phyloP scores from a whole-genome alignment of 2,888 invertebrate genomes.

The Pachydiplax longipennis region DNA sequence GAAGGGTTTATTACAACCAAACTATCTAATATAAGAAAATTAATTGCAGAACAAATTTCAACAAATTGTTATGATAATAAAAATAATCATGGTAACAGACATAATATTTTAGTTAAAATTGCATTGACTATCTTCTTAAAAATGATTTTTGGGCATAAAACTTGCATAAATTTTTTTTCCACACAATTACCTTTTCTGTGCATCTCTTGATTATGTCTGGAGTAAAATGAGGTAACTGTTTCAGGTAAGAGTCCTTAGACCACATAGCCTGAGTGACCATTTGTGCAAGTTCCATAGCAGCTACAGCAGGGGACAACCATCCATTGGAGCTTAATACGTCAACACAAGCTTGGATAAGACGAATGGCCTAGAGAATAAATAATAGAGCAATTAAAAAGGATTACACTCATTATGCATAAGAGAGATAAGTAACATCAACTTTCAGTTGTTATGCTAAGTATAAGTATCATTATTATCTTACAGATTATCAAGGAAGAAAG shows the following conservation, averaged over 20 bases:
- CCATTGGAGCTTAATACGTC: conserved; percentile 94
- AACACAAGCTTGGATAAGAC: conserved; percentile 92
- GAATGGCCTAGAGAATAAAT: conserved; percentile 68
- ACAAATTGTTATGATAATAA: too few relatives aligned
- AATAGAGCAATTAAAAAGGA: background rate
- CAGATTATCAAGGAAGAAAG: background rate
- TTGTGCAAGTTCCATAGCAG: conserved; percentile 99
- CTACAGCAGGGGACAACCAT: conserved; percentile 97
- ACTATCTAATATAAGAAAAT: too few relatives aligned
- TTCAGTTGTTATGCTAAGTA: background rate
- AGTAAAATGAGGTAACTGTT: conserved; percentile 96
- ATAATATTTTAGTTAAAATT: too few relatives aligned
- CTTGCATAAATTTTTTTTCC: conserved; percentile 6
- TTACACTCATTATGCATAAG: too few relatives aligned
- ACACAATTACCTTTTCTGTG: conserved; percentile 75
- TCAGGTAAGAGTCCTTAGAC: conserved; percentile 97
- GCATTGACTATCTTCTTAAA: too few relatives aligned
- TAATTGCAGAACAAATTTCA: too few relatives aligned
- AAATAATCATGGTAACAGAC: too few relatives aligned
- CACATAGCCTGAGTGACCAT: conserved; percentile 99
- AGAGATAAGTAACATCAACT: too few relatives aligned
- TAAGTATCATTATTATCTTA: background rate
- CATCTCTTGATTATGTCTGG: conserved; percentile 88
- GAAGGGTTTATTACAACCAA: too few relatives aligned
- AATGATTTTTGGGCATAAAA: too few relatives aligned